phyloP scores from a whole-genome alignment of 2,888 invertebrate genomes.

The Elegia similella region DNA sequence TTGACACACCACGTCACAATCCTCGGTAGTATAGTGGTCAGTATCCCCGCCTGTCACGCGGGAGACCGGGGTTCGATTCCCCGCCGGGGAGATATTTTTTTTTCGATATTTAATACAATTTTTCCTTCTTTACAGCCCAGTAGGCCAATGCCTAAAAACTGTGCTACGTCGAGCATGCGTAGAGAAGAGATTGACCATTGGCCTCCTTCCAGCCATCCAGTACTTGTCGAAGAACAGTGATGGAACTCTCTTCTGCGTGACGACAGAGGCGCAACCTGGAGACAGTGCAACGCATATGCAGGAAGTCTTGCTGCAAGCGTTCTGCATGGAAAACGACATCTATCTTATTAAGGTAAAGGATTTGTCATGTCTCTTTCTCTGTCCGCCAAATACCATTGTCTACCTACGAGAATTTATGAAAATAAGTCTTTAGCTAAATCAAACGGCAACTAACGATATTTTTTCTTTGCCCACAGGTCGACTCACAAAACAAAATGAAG shows the following conservation, averaged over 20 bases:
- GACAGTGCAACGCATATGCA: constrained; percentile 91
- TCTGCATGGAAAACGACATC: constrained; percentile 90
- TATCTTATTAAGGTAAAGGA: constrained; percentile 85
- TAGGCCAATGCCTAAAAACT: constrained; percentile 77
- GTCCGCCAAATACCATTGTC: background rate
- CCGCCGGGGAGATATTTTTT: constrained; percentile 64
- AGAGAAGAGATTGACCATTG: constrained; percentile 83
- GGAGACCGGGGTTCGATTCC: constrained; percentile 83
- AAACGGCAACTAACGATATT: constrained; percentile 29
- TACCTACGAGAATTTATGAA: no score
- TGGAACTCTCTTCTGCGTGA: constrained; percentile 85
- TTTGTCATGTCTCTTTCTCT: constrained; percentile 9
- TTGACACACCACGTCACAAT: constrained; percentile 1
- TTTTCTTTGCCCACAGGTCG: constrained; percentile 74
- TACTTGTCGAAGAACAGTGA: constrained; percentile 81
- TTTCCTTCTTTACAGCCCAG: constrained; percentile 62
- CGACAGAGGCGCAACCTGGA: constrained; percentile 85
- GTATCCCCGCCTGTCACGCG: constrained; percentile 83
- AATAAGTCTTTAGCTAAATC: constrained; percentile 22
- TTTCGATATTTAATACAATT: constrained; percentile 16
- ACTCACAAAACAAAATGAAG: constrained; percentile 78
- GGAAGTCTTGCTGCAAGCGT: constrained; percentile 88
- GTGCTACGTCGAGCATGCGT: constrained; percentile 77
- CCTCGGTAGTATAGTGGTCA: constrained; percentile 81
- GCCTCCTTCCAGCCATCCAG: constrained; percentile 83